Conservation (phyloP, 2,797 vertebrate genomes). For the Pangasius sanitwongsei region DNA sequence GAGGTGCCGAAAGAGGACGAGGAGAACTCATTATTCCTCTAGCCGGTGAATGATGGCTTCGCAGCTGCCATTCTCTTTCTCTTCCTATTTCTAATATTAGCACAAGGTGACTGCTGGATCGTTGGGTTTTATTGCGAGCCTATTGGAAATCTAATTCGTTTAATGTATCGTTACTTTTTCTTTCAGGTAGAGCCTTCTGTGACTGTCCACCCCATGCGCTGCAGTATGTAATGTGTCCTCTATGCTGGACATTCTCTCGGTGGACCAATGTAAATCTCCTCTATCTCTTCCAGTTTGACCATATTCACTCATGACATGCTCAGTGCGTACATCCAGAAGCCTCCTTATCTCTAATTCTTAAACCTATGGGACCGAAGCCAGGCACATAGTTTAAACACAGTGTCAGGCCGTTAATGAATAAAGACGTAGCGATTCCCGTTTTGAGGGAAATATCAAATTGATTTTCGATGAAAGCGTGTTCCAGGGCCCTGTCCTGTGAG, state of each 20-base stretch:
- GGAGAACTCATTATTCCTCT: slow-evolving; percentile 75
- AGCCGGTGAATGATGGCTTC: slow-evolving; percentile 76
- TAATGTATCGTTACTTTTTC: slow-evolving; percentile 58
- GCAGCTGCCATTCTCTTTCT: slow-evolving; percentile 71
- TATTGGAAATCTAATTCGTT: slow-evolving; percentile 65
- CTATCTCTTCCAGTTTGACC: slow-evolving; percentile 7
- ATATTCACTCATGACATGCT: slow-evolving; percentile 17
- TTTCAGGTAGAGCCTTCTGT: slow-evolving; percentile 40
- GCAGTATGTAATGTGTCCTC: slow-evolving; percentile 31
- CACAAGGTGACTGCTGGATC: slow-evolving; percentile 61
- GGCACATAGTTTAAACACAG: slow-evolving; percentile 53
- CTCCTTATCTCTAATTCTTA: slow-evolving; percentile 38
- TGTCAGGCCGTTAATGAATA: slow-evolving; percentile 59
- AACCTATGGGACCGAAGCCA: slow-evolving; percentile 53
- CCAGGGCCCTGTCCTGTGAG: slow-evolving; percentile 57
- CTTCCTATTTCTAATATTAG: slow-evolving; percentile 61
- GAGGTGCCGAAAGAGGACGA: slow-evolving; percentile 60
- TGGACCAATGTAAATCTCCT: slow-evolving; percentile 23
- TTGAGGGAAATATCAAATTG: slow-evolving; percentile 66
- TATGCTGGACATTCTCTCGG: slow-evolving; percentile 33
- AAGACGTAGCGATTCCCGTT: slow-evolving; percentile 56
- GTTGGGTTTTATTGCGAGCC: slow-evolving; percentile 58
- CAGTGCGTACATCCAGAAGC: not conserved
- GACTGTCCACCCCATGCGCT: slow-evolving; percentile 25
- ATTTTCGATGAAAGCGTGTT: slow-evolving; percentile 67